Conservation (phyloP, 1,140 invertebrate species). For the Micrasema minimum region DNA sequence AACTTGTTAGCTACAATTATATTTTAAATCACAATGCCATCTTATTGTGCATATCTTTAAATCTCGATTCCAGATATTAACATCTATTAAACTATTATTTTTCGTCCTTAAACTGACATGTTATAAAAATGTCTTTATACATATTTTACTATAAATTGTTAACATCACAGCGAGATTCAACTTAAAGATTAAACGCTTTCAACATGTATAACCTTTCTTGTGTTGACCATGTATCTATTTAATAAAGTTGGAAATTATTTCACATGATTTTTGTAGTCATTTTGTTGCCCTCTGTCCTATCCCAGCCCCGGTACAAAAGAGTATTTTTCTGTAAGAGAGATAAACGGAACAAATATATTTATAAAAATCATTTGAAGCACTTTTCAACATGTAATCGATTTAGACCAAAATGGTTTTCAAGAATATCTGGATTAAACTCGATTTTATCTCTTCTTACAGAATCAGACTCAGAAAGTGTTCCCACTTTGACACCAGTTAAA, state of each 20-base stretch:
- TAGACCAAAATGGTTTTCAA: too few species aligned
- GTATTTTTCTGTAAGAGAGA: conserved; percentile 28
- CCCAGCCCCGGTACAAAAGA: conserved; percentile 1
- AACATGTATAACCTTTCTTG: conserved; percentile 6
- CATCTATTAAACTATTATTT: background rate
- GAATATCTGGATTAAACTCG: conserved; percentile 13
- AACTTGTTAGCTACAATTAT: background rate
- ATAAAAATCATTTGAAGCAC: conserved; percentile 45
- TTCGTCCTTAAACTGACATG: background rate
- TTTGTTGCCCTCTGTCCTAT: conserved; percentile 35
- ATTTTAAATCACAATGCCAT: background rate
- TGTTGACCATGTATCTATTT: conserved; percentile 36
- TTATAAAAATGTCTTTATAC: conserved; percentile 3
- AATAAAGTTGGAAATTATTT: conserved; percentile 52
- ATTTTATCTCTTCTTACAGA: conserved; percentile 50
- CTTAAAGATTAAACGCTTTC: conserved; percentile 15
- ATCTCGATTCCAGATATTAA: background rate
- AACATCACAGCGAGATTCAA: background rate
- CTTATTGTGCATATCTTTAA: background rate
- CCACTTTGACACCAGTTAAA: conserved; percentile 47
- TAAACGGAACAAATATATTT: conserved; percentile 21
- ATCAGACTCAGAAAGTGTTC: conserved; percentile 50
- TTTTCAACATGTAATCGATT: background rate
- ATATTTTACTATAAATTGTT: conserved; percentile 13
- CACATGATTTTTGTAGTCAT: conserved; percentile 53